Conservation (phyloP, 2,113 vertebrate genomes). For the Eurystomus gularis region DNA sequence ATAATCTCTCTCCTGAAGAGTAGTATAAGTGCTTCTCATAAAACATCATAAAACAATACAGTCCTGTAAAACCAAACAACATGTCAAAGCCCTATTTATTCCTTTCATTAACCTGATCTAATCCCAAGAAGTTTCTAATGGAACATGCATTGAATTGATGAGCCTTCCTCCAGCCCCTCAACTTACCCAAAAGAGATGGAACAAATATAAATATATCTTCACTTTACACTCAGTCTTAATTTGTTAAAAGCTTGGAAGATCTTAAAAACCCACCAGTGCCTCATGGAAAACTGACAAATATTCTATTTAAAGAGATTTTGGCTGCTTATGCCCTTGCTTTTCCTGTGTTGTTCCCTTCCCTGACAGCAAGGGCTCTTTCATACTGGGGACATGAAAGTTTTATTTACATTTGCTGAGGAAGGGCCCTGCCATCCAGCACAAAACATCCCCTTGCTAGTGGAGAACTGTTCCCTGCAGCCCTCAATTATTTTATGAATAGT, state of each 20-base stretch:
- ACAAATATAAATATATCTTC: constrained; percentile 42
- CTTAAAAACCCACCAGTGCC: constrained; percentile 53
- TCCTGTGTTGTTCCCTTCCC: background rate
- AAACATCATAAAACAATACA: constrained; percentile 67
- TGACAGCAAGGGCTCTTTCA: background rate
- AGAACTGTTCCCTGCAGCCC: background rate
- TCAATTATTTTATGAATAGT: background rate
- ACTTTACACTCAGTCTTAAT: constrained; percentile 44
- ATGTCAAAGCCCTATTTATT: constrained; percentile 60
- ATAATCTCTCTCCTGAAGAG: constrained; percentile 53
- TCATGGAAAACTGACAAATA: constrained; percentile 48
- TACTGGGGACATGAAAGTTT: background rate
- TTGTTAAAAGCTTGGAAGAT: constrained; percentile 45
- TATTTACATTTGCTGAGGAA: background rate
- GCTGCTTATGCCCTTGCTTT: background rate
- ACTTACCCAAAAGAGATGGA: background rate
- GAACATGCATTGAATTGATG: constrained; percentile 28
- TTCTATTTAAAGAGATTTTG: constrained; percentile 42
- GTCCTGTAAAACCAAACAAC: constrained; percentile 53
- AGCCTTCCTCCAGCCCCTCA: background rate
- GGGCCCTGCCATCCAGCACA: background rate
- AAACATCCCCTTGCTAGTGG: rapidly evolving
- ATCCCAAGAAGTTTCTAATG: constrained; percentile 53
- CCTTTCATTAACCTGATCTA: constrained; percentile 67
- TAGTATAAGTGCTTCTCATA: constrained; percentile 60